A percentile compares a stretch with the other conserved stretches of the same genome.
Evolutionary conservation across 2,113 vertebrate genomes (phyloP).

Genomic region (Micromys minutus): DNA sequence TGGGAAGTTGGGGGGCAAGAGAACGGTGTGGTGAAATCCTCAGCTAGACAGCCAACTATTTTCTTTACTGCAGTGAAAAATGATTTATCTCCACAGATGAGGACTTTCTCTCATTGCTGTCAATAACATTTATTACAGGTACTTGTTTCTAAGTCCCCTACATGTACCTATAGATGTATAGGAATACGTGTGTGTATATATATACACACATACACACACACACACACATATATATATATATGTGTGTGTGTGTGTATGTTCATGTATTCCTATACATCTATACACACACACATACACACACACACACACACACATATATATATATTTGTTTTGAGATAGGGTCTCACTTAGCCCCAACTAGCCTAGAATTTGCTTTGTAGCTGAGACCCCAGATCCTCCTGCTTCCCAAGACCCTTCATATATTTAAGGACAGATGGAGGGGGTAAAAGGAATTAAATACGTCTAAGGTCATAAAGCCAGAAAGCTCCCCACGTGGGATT

Average conservation of each 20-base stretch:
- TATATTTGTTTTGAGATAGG: neutral
- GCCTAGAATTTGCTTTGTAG: neutral
- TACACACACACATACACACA: no score
- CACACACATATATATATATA: no score
- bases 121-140: neutral
- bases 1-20: no score
- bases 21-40: neutral
- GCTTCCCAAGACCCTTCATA: neutral
- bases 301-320: no score
- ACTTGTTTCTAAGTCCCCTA: neutral
- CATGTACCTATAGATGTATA: neutral
- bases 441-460: rapidly evolving
- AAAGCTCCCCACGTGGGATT: neutral
- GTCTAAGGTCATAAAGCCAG: neutral
- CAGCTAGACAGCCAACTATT: neutral
- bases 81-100: neutral
- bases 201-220: no score
- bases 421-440: no score
- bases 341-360: neutral
- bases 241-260: no score
- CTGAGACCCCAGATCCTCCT: neutral
- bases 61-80: neutral
- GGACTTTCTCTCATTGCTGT: neutral
- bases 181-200: neutral
- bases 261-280: no score